A percentile compares a stretch with the other conserved stretches of the same genome.
These are phyloP conservation scores for Gobio gobio DNA, from an alignment of 2,113 vertebrate species.

Conservation along the genomic window DNA sequence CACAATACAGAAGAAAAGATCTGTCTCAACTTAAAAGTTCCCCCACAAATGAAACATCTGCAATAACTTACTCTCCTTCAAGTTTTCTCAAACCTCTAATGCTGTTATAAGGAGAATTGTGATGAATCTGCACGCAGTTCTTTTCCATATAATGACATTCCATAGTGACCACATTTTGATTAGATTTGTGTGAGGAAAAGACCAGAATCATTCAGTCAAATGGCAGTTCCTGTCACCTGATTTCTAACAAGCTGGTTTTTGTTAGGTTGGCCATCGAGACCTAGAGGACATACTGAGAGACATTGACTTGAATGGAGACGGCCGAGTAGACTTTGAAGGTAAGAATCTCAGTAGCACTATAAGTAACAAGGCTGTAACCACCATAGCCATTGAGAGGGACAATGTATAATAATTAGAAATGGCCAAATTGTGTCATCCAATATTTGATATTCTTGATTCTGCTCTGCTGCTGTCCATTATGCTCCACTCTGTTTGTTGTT, in stretches of 20 bases:
- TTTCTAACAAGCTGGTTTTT: neutral
- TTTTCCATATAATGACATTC: neutral
- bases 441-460: no score
- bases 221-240: neutral
- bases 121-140: neutral
- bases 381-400: no score
- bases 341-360: slow-evolving; percentile 53
- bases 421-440: no score
- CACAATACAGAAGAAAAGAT: neutral
- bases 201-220: neutral
- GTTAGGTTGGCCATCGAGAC: slow-evolving; percentile 90
- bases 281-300: slow-evolving; percentile 96
- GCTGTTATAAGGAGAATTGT: neutral
- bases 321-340: slow-evolving; percentile 98
- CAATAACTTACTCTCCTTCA: neutral
- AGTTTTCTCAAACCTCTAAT: neutral
- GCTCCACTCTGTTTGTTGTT: no score
- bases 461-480: no score
- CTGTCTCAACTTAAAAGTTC: neutral
- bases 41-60: neutral
- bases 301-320: slow-evolving; percentile 95
- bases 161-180: neutral
- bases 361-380: neutral
- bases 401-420: no score
- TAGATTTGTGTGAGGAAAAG: neutral